Conservation (phyloP, 2,113 vertebrate genomes). For the Spea multiplicata region DNA sequence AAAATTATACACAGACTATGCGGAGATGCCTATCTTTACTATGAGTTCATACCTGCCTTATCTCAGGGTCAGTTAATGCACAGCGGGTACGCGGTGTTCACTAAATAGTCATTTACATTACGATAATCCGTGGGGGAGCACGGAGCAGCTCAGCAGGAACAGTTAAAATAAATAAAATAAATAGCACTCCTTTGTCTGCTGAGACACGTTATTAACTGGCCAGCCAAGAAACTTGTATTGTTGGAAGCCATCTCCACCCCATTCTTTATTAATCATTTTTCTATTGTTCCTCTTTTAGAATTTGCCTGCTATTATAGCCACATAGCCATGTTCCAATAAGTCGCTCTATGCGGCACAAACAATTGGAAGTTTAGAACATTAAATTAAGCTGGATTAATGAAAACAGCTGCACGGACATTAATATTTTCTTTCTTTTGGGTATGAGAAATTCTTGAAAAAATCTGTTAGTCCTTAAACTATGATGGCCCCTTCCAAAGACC, state of each 20-base stretch:
- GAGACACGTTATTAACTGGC: background rate
- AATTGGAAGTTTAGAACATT: constrained; percentile 48
- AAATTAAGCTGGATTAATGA: constrained; percentile 48
- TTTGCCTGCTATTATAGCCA: background rate
- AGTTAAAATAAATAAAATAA: too few relatives aligned
- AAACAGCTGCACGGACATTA: constrained; percentile 45
- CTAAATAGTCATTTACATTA: background rate
- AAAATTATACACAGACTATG: background rate
- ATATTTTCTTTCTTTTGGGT: constrained; percentile 4
- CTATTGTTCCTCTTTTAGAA: background rate
- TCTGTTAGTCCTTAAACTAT: background rate
- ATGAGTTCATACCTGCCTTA: constrained; percentile 5
- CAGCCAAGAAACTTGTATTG: background rate
- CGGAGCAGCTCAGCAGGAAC: too few relatives aligned
- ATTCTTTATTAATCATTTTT: background rate
- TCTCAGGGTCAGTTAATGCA: background rate
- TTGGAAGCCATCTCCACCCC: constrained; percentile 12
- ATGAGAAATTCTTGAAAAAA: constrained; percentile 35
- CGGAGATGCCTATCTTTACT: background rate
- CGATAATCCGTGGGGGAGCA: background rate
- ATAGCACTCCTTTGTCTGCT: too few relatives aligned
- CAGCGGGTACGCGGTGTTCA: background rate
- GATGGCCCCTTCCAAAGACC: background rate
- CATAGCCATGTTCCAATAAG: background rate
- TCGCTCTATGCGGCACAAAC: constrained; percentile 22